Evolutionary conservation across 2,797 vertebrate genomes (phyloP).

Genomic region (Champsocephalus gunnari): DNA sequence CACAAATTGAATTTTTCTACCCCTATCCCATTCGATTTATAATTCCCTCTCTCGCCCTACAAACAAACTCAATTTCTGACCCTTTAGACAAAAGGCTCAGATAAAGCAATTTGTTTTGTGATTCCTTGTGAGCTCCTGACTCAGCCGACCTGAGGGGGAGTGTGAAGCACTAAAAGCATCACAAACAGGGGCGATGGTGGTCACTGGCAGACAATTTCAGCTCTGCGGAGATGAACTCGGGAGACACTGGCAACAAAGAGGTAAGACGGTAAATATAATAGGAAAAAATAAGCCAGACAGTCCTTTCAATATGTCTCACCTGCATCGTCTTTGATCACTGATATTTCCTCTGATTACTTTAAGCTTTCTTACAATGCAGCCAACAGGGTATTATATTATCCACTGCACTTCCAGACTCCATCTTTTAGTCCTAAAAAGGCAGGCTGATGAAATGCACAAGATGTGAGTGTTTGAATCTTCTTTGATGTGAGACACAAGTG

Average conservation of each 20-base stretch:
- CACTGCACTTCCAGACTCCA: conserved; percentile 23
- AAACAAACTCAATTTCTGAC: conserved; percentile 82
- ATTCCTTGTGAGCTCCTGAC: conserved; percentile 66
- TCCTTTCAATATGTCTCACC: conserved; percentile 27
- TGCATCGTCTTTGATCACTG: conserved; percentile 49
- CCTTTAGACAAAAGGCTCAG: conserved; percentile 79
- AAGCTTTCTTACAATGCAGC: conserved; percentile 1
- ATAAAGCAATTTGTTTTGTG: conserved; percentile 81
- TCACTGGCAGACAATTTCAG: conserved; percentile 60
- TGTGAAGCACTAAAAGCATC: conserved; percentile 62
- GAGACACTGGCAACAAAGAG: conserved; percentile 57
- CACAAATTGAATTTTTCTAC: conserved; percentile 79
- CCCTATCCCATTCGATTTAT: conserved; percentile 78
- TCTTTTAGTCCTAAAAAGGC: conserved; percentile 30
- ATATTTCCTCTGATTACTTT: conserved; percentile 46
- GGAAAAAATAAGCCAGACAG: conserved; percentile 53
- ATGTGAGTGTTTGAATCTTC: conserved; percentile 11
- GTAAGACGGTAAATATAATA: conserved; percentile 38
- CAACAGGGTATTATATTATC: conserved; percentile 24
- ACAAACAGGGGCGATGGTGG: conserved; percentile 54
- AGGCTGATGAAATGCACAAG: conserved; percentile 32
- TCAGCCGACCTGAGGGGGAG: conserved; percentile 61
- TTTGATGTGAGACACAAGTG: conserved; percentile 17
- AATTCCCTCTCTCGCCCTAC: conserved; percentile 72
- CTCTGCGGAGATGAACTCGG: conserved; percentile 51